These are phyloP conservation scores for Istiophorus platypterus DNA, from an alignment of 2,113 vertebrate genomes.

Conservation along the genomic window DNA sequence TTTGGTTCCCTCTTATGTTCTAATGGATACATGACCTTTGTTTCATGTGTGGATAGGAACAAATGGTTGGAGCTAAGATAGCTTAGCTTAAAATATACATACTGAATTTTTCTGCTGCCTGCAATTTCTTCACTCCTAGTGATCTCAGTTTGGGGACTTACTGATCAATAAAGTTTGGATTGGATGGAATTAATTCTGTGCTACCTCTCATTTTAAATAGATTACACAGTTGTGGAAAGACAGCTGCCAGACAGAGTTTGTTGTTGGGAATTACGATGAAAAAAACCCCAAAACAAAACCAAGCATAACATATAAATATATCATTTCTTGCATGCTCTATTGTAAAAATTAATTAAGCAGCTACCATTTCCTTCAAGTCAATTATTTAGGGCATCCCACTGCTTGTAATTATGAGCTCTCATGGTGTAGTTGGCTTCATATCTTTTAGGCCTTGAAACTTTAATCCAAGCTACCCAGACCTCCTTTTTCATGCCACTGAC, in stretches of 20 bases:
- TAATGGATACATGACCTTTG: conserved; percentile 26
- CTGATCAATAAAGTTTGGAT: conserved; percentile 1
- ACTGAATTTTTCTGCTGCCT: neutral
- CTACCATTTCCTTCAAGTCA: conserved; percentile 32
- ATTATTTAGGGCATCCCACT: conserved; percentile 50
- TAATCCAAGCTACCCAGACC: conserved; percentile 50
- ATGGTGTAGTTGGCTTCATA: conserved; percentile 39
- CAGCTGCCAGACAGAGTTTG: neutral
- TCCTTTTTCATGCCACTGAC: conserved; percentile 58
- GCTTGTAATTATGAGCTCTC: conserved; percentile 50
- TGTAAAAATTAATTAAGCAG: conserved; percentile 33
- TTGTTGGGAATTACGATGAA: neutral
- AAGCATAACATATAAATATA: neutral
- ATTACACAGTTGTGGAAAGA: neutral
- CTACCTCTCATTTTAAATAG: neutral
- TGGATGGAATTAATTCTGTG: neutral
- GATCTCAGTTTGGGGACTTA: conserved; percentile 26
- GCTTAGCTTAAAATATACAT: conserved; percentile 11
- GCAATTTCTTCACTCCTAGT: neutral
- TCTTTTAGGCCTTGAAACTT: conserved; percentile 61
- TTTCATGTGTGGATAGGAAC: conserved; percentile 17
- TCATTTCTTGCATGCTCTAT: neutral
- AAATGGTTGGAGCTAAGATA: conserved; percentile 26
- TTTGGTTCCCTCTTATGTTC: neutral
- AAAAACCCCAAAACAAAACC: no score